These are phyloP conservation scores for Acronicta leporina DNA, from an alignment of 2,888 invertebrate species.

Conservation along the genomic window DNA sequence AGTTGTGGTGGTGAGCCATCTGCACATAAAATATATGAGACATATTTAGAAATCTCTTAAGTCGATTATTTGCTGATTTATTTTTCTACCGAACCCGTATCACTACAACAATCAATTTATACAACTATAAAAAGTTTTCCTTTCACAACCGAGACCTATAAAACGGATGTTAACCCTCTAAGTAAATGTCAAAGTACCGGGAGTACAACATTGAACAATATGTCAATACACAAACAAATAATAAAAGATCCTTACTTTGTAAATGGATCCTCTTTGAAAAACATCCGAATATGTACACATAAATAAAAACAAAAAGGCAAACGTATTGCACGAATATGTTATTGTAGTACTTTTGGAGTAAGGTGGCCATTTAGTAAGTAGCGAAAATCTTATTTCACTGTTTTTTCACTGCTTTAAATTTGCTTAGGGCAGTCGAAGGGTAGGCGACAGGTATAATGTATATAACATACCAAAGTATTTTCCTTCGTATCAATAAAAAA, in stretches of 20 bases:
- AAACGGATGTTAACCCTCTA: constrained; percentile 32
- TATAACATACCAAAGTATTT: no score
- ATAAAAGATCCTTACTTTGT: constrained; percentile 36
- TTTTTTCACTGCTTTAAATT: no score
- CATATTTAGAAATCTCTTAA: neutral
- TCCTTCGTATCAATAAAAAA: no score
- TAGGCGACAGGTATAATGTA: no score
- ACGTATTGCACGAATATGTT: constrained; percentile 50
- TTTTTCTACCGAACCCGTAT: constrained; percentile 1
- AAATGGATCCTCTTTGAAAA: constrained; percentile 47
- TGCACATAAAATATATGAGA: neutral
- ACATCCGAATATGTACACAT: constrained; percentile 43
- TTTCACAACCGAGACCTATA: constrained; percentile 21
- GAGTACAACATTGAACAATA: constrained; percentile 30
- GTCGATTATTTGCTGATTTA: neutral
- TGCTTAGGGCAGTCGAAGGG: no score
- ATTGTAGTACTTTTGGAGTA: constrained; percentile 37
- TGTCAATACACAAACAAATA: constrained; percentile 48
- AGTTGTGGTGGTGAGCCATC: no score
- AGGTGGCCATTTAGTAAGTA: constrained; percentile 7
- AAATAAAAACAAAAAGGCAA: constrained; percentile 51
- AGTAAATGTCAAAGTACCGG: constrained; percentile 19
- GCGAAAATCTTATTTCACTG: neutral
- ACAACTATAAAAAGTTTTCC: constrained; percentile 9
- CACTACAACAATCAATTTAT: constrained; percentile 11